Conservation (phyloP, 2,888 invertebrate genomes). For the Pyrochroa serraticornis region DNA sequence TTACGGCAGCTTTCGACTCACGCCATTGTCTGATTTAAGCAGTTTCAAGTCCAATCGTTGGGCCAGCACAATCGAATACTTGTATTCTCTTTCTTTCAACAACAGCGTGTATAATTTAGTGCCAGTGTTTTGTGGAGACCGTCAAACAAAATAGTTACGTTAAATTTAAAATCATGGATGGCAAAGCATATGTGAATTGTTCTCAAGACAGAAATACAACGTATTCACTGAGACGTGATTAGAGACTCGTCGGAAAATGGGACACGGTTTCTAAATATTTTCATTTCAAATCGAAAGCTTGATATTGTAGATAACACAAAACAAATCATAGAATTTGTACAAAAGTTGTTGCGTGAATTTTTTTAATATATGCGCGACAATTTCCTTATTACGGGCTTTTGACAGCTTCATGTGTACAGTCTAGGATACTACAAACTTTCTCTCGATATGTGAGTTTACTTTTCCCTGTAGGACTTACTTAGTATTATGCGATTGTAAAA, state of each 20-base stretch:
- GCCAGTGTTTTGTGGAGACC: conserved; percentile 36
- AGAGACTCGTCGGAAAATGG: conserved; percentile 7
- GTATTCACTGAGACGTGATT: conserved; percentile 37
- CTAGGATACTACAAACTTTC: conserved; percentile 37
- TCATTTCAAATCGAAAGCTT: conserved; percentile 31
- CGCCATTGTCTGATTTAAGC: conserved; percentile 31
- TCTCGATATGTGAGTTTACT: conserved; percentile 30
- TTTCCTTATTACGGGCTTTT: conserved; percentile 36
- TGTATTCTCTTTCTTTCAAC: conserved; percentile 50
- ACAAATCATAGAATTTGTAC: conserved; percentile 35
- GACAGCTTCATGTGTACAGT: conserved; percentile 51
- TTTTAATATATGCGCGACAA: conserved; percentile 33
- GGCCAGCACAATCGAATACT: conserved; percentile 40
- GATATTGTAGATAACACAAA: conserved; percentile 42
- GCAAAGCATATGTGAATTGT: conserved; percentile 44
- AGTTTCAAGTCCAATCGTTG: conserved; percentile 7
- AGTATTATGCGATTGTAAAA: conserved; percentile 34
- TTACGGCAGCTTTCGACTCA: conserved; percentile 44
- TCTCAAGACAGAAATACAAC: conserved; percentile 44
- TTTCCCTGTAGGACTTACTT: conserved; percentile 30
- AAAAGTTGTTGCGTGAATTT: conserved; percentile 37
- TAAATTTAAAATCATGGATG: conserved; percentile 53
- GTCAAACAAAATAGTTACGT: conserved; percentile 38
- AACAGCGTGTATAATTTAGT: conserved; percentile 42
- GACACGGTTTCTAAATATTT: conserved; percentile 7